These are phyloP conservation scores for Hiodon alosoides DNA, from an alignment of 2,113 vertebrate genomes.

Conservation along the genomic window DNA sequence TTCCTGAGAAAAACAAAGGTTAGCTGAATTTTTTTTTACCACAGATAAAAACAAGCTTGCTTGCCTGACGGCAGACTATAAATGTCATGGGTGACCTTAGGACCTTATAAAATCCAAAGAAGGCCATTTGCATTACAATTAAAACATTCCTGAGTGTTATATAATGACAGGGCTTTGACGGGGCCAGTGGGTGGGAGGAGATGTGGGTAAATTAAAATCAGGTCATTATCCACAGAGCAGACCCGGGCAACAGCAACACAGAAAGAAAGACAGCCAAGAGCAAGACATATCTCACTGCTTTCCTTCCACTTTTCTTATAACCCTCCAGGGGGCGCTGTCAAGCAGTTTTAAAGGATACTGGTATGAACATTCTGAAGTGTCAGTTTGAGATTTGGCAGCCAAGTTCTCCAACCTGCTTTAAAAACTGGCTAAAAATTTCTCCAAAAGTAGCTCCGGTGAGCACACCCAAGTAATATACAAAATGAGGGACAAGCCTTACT, in stretches of 20 bases:
- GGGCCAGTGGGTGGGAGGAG: neutral
- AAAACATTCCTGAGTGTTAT: no score
- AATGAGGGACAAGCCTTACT: neutral
- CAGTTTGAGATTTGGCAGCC: constrained; percentile 39
- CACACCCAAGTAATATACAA: neutral
- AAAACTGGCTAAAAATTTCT: constrained; percentile 37
- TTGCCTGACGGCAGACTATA: neutral
- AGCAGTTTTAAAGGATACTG: constrained; percentile 51
- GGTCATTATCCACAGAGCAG: constrained; percentile 6
- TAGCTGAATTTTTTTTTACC: no score
- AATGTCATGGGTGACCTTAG: no score
- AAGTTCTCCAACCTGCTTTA: constrained; percentile 37
- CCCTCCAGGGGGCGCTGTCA: constrained; percentile 38
- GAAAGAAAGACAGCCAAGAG: constrained; percentile 1
- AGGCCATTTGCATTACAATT: no score
- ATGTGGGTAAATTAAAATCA: neutral
- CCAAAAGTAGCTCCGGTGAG: constrained; percentile 31
- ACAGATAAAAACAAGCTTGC: constrained; percentile 16
- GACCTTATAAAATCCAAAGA: neutral
- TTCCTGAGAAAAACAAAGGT: constrained; percentile 33
- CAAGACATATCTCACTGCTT: constrained; percentile 19
- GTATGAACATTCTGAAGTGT: constrained; percentile 42
- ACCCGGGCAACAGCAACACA: constrained; percentile 20
- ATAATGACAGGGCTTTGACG: neutral
- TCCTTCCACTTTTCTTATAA: constrained; percentile 41